Evolutionary conservation across 2,797 vertebrate species (phyloP), one percentile per base, ranked within the genome.

Genomic region (Cephalopachus bancanus): DNA sequence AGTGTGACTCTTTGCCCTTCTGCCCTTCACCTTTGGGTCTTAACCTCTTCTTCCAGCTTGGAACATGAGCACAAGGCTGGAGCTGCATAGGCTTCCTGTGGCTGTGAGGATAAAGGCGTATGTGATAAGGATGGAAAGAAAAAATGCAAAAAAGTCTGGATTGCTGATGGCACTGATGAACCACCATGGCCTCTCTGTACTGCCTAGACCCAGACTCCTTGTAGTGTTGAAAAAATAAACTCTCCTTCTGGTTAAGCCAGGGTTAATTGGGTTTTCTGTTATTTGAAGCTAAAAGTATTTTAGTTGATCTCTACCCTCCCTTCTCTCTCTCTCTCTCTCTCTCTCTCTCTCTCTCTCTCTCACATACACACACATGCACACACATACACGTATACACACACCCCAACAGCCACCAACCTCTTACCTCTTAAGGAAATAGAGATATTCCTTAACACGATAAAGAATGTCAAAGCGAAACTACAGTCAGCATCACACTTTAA

Each of bases 401-500:
- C 2, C 0, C 7, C 74, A 93, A 57, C 24, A 67, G 22, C 37
- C 67, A 59, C 65, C 76, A 83, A 57, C 51, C 4, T 44, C 44
- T 44, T 44, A 44, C 20, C 62, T 89, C 67, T 72, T 55, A n/a
- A 91, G 76, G 26, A 83, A 91, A 79, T 22, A 83, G 19, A 88
- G 6, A 37, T 59, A 91, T 17, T 85, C 57, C 44, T n/a, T 72
- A 59, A 72, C 33, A 78, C 24, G 49, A 86, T 72, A 75, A 93
- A 97, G 26, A 88, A 81, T 72, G 30, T 51, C 44, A 72, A 53
- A 24, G 69, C 49, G 55, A 83, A 80, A 87, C 3, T 51, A 75
- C 12, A 84, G 71, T 12, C 76, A 93, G 74, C 67, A 24, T 62
- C 44, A 81, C 24, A 85, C 22, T 76, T 75, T 76, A 81, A 94